Evolutionary conservation across 2,888 invertebrate genomes (phyloP).

Genomic region (Autographa gamma): DNA sequence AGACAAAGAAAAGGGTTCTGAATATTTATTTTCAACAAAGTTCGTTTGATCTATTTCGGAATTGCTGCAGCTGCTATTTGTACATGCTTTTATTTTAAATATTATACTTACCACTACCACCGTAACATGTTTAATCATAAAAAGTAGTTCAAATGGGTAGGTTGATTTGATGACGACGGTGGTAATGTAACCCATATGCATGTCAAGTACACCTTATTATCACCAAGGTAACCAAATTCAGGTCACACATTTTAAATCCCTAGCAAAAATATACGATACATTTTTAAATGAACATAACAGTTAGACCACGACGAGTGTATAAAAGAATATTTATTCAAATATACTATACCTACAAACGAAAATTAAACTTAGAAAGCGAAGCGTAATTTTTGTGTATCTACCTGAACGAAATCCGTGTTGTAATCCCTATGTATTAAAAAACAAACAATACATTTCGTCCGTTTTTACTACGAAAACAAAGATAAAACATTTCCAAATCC

Average conservation of each 20-base stretch:
- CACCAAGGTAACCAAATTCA: no score
- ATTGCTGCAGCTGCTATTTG: background rate
- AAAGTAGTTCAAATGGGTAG: no score
- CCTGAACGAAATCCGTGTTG: background rate
- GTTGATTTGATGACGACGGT: no score
- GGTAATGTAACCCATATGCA: no score
- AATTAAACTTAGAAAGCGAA: background rate
- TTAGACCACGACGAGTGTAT: background rate
- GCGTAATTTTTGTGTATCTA: background rate
- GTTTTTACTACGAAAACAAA: background rate
- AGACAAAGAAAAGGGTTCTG: constrained; percentile 15
- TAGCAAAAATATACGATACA: no score
- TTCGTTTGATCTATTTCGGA: constrained; percentile 29
- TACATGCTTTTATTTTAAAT: background rate
- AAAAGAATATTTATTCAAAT: background rate
- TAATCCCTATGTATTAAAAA: background rate
- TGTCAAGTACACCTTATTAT: no score
- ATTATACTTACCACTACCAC: background rate
- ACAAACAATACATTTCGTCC: background rate
- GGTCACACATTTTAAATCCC: no score
- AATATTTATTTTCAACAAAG: constrained; percentile 38
- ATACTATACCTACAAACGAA: background rate
- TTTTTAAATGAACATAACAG: no score
- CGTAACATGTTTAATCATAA: no score
- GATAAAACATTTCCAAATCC: constrained; percentile 15